Percentiles rank a stretch among this genome's conserved stretches.
Evolutionary conservation across 1,140 invertebrate genomes (phyloP).

Genomic region (Acromyrmex heyeri): DNA sequence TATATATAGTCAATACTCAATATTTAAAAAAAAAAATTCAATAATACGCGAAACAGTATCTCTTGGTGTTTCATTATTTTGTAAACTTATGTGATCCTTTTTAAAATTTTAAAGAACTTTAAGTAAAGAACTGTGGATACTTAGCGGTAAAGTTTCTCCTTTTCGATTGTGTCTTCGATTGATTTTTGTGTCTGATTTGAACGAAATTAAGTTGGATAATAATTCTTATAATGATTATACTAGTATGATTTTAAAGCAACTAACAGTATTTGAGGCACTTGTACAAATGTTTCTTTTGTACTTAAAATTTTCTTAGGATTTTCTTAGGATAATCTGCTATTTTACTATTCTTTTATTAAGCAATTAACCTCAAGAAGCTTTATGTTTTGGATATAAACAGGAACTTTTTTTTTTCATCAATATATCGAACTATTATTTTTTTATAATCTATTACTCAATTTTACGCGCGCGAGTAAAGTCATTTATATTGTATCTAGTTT

Average conservation of each 20-base stretch:
- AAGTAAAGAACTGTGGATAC: conserved; percentile 31
- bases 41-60: conserved; percentile 43
- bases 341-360: conserved; percentile 59
- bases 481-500: conserved; percentile 48
- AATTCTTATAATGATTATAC: conserved; percentile 33
- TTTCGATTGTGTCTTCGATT: background rate
- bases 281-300: conserved; percentile 26
- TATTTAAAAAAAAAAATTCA: background rate
- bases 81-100: conserved; percentile 46
- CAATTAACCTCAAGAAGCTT: conserved; percentile 69
- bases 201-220: conserved; percentile 17
- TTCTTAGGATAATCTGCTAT: conserved; percentile 29
- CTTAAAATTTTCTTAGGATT: conserved; percentile 43
- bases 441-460: conserved; percentile 26
- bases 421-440: conserved; percentile 15
- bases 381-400: conserved; percentile 65
- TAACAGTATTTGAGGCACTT: conserved; percentile 51
- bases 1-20: background rate
- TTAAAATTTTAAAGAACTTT: background rate
- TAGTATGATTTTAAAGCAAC: conserved; percentile 37
- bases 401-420: conserved; percentile 11
- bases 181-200: conserved; percentile 19
- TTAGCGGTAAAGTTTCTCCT: conserved; percentile 24
- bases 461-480: conserved; percentile 45
- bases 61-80: conserved; percentile 57